Conservation (phyloP, 2,888 invertebrate species). For the Octodonta nipae region DNA sequence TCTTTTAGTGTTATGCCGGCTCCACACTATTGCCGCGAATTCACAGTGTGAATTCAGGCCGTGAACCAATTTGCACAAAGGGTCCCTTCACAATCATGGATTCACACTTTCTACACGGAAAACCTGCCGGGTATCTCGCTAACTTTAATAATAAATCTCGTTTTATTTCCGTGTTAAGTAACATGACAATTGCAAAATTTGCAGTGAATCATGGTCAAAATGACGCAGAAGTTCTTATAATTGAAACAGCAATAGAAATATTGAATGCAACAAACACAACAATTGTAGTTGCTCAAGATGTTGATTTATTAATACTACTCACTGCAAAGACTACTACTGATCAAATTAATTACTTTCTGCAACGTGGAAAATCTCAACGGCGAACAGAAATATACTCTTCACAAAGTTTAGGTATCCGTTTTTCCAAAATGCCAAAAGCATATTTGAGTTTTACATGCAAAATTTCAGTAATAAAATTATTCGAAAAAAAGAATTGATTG, state of each 20-base stretch:
- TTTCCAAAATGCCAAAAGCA: slow-evolving; percentile 1
- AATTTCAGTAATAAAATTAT: background rate
- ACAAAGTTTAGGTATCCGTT: slow-evolving; percentile 1
- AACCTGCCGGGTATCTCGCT: background rate
- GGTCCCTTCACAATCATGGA: background rate
- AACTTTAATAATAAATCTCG: slow-evolving; percentile 7
- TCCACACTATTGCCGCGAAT: no score
- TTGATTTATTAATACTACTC: slow-evolving; percentile 5
- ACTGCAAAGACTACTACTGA: slow-evolving; percentile 5
- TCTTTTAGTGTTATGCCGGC: no score
- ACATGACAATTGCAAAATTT: slow-evolving; percentile 6
- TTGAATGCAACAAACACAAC: slow-evolving; percentile 3
- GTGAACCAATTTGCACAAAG: no score
- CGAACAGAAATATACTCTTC: slow-evolving; percentile 4
- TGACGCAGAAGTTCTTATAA: slow-evolving; percentile 4
- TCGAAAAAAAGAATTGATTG: no score
- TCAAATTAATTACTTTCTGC: slow-evolving; percentile 4
- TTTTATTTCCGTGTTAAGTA: slow-evolving; percentile 7
- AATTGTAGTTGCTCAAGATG: slow-evolving; percentile 6
- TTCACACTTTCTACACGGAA: no score
- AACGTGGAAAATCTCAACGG: slow-evolving; percentile 3
- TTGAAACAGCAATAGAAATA: slow-evolving; percentile 5
- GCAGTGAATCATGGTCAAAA: slow-evolving; percentile 3
- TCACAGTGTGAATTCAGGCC: no score
- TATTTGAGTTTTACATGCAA: no score